Conservation (phyloP, 2,113 vertebrate species). For the Chrysochloris asiatica region DNA sequence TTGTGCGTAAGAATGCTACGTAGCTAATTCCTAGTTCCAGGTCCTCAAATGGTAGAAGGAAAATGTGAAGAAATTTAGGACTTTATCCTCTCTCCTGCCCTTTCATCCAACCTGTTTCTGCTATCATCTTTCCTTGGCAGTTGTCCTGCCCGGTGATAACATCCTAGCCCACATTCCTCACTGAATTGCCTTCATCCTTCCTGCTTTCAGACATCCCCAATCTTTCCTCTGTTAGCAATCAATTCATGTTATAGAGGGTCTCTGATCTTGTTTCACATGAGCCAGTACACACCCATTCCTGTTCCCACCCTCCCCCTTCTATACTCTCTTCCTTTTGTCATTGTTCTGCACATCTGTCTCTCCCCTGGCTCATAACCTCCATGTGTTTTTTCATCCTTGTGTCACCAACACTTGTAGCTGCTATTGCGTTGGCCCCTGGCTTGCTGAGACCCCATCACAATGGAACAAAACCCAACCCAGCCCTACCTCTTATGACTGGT, state of each 20-base stretch:
- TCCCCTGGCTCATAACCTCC: not conserved
- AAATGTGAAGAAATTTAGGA: not conserved
- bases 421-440: no score
- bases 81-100: not conserved
- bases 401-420: no score
- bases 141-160: rapidly evolving
- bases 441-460: no score
- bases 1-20: not conserved
- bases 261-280: not conserved
- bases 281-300: rapidly evolving
- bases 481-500: no score
- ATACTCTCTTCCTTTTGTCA: rapidly evolving
- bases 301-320: not conserved
- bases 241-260: rapidly evolving
- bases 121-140: not conserved
- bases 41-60: no score
- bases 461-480: no score
- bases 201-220: no score
- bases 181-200: no score
- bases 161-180: rapidly evolving
- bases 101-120: no score
- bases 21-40: not conserved
- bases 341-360: not conserved
- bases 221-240: rapidly evolving
- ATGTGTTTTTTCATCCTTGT: no score